Evolutionary conservation across 2,797 vertebrate species (phyloP).

Genomic region (Crenichthys baileyi): DNA sequence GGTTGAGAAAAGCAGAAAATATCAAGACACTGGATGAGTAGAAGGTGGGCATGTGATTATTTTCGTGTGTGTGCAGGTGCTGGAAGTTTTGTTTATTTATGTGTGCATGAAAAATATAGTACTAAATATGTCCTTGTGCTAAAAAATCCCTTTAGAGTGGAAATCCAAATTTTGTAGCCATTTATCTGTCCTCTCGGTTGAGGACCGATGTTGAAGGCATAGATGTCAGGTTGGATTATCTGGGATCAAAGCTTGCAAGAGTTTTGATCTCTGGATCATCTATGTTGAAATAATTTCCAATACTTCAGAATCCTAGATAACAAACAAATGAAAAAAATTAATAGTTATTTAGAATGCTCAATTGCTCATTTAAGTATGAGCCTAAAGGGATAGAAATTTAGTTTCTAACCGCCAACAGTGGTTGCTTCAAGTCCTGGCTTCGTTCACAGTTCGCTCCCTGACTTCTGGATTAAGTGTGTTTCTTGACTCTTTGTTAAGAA

Average conservation of each 20-base stretch:
- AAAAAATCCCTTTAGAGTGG: background rate
- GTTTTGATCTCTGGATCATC: background rate
- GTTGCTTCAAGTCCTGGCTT: too few relatives aligned
- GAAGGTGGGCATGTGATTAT: background rate
- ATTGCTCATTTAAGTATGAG: too few relatives aligned
- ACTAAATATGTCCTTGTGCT: background rate
- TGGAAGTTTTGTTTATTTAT: conserved; percentile 11
- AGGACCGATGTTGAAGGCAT: background rate
- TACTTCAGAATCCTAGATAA: background rate
- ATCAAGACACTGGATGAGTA: conserved; percentile 63
- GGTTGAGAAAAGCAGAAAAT: conserved; percentile 96
- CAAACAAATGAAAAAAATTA: background rate
- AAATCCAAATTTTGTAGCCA: background rate
- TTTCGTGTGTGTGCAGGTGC: background rate
- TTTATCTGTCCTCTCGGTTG: background rate
- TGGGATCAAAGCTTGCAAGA: background rate
- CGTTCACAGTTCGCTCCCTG: too few relatives aligned
- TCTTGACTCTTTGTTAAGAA: too few relatives aligned
- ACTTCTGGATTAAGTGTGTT: too few relatives aligned
- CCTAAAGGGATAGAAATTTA: too few relatives aligned
- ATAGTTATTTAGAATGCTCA: background rate
- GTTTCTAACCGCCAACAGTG: too few relatives aligned
- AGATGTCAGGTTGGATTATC: background rate
- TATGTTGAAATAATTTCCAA: background rate
- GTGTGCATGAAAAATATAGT: conserved; percentile 27